Evolutionary conservation across 2,888 invertebrate species (phyloP), one percentile per base, ranked within the genome.

Genomic region (Nebria brevicollis): DNA sequence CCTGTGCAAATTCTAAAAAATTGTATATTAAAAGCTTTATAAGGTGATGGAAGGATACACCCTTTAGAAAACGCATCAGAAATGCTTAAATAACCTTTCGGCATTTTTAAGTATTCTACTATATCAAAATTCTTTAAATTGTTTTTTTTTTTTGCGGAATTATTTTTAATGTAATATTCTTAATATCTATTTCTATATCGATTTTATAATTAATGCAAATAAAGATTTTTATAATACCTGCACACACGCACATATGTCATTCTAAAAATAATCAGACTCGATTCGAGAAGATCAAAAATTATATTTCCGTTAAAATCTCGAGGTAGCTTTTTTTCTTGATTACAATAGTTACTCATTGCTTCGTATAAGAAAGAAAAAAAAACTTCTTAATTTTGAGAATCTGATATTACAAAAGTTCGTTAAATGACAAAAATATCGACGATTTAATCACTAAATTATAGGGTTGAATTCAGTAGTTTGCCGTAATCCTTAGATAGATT

Each of bases 391-490:
- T 65, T 68, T 68, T 15, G 8, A 68, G 20, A 25, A 68, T 2
- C 2, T 26, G 68, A 7, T 13, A 54, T 54, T 11, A 1, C 2
- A 54, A 20, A 72, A 72, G 41, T 72, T 73, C 73, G 70, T 26
- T 25, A 70, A 70, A 70, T 70, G 20, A 70, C 15, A 70, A 70
- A 70, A 15, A 34, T 54, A 54, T 54, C 54, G 54, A 54, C 54
- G 54, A 54, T 54, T 54, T 54, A 70, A 70, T 70, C n/a, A 26
- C 70, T 5, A 73, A 78, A 78, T 78, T 78, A 78, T 66, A 78
- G 78, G 74, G 65, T 74, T 66, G 66, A 42, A 54, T 41, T 15
- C 25, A 73, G 34, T 34, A 34, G 65, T 42, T 72, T 66, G 54
- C 54, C 43, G 74, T 75, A 65, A 66, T 65, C 43, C 26, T 66